Base-by-base conservation (phyloP, 64 coral and sea anemone genomes). In the Hydrozoanthus tunicans region DNA sequence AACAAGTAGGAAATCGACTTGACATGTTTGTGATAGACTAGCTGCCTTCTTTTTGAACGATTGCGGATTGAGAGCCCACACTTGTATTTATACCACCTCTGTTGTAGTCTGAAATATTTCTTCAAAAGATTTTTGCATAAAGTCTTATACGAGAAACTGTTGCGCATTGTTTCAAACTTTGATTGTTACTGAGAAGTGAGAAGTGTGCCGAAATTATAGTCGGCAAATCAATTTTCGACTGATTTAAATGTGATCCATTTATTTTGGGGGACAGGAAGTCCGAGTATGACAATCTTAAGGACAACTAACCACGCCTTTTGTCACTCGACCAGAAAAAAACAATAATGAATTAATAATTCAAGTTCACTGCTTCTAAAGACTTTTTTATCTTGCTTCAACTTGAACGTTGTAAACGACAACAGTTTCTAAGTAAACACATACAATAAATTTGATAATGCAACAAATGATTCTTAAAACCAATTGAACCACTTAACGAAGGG, bases 1-100 rank as follows among this genome's bases (percentile, higher is more conserved):
- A 79, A 52, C 77, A 79, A 79, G 77, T 79, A 59, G 77, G 77
- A 51, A 79, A 59, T 79, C 77, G 77, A 58, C 56, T 79, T 14
- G 77, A 79, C 77, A 79, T 79, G 51, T 79, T 78, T 79, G 15
- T 10, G 53, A 17, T 15, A 20, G 6, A n/a, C 15, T 58, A 52
- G 51, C 17, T 79, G n/a, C 77, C 51, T 11, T 59, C 53, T 51
- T 24, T 26, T 71, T 25, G 23, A 71, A 27, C 1, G 14, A 58
- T 10, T 79, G 12, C 11, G 6, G 3, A 17, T 58, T 25, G 56
- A 79, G 55, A 25, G 56, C 17, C n/a, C 55, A 25, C 56, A 15
- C 56, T 10, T 15, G 56, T 79, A 79, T 79, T 79, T 79, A 79
- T 79, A 79, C 56, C 5, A 9, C 56, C 77, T 27, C 77, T 69